Evolutionary conservation across 2,797 vertebrate species (phyloP).

Genomic region (Cossypha caffra): DNA sequence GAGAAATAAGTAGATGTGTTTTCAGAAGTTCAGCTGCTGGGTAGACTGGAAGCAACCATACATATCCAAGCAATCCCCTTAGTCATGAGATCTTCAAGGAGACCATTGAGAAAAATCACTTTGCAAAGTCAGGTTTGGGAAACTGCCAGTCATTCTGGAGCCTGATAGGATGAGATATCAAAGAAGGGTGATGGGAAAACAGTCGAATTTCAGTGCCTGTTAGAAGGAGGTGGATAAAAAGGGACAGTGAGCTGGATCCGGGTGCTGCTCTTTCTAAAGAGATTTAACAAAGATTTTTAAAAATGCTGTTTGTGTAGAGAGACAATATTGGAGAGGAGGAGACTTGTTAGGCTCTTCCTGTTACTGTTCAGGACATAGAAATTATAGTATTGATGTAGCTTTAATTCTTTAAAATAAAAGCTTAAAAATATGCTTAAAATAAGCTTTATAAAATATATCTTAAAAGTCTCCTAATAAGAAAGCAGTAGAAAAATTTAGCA

Average conservation of each 20-base stretch:
- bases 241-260: not conserved
- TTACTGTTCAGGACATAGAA: not conserved
- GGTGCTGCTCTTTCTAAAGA: not conserved
- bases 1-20: not conserved
- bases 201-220: not conserved
- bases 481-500: not conserved
- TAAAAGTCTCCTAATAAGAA: not conserved
- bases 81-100: not conserved
- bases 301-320: not conserved
- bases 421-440: not conserved
- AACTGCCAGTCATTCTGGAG: not conserved
- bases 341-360: not conserved
- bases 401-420: not conserved
- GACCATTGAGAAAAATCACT: not conserved
- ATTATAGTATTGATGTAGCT: not conserved
- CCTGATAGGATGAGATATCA: not conserved
- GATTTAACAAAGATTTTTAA: not conserved
- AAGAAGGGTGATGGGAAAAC: not conserved
- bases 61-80: fast-evolving
- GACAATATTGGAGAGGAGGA: not conserved
- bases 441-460: not conserved
- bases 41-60: not conserved
- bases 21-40: not conserved
- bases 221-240: not conserved
- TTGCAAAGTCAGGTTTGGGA: not conserved